Conservation (phyloP, 2,888 invertebrate genomes). For the Nesidiocoris tenuis region DNA sequence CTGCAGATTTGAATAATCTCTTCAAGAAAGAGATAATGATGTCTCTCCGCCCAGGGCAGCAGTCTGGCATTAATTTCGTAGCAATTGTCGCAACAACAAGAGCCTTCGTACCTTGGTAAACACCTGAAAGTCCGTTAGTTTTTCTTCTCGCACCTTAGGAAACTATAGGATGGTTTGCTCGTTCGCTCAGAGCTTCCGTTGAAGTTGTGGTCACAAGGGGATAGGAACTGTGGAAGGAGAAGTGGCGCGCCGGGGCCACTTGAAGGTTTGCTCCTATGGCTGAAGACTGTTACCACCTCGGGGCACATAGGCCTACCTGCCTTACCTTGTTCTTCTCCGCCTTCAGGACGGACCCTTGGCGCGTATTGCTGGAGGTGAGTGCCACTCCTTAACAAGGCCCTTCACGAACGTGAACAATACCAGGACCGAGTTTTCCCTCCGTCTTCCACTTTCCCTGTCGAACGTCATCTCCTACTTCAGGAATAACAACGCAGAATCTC, state of each 20-base stretch:
- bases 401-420: conserved; percentile 38
- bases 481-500: too few species aligned
- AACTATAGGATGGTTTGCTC: neutral
- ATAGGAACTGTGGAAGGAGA: neutral
- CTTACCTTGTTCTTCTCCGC: neutral
- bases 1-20: too few species aligned
- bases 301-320: neutral
- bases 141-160: neutral
- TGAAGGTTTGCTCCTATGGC: neutral
- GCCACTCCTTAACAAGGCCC: conserved; percentile 32
- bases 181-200: neutral
- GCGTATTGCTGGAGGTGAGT: conserved; percentile 30
- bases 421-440: too few species aligned
- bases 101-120: neutral
- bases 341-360: conserved; percentile 11
- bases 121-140: neutral
- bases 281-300: neutral
- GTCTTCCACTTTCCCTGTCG: too few species aligned
- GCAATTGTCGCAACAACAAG: neutral
- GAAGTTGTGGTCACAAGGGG: neutral
- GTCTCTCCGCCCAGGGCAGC: too few species aligned
- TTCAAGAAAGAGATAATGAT: too few species aligned
- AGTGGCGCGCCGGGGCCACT: neutral
- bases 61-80: too few species aligned
- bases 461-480: too few species aligned